Base-by-base conservation (phyloP, 1,140 invertebrate species). In the Pygmarrhopalites habei region DNA sequence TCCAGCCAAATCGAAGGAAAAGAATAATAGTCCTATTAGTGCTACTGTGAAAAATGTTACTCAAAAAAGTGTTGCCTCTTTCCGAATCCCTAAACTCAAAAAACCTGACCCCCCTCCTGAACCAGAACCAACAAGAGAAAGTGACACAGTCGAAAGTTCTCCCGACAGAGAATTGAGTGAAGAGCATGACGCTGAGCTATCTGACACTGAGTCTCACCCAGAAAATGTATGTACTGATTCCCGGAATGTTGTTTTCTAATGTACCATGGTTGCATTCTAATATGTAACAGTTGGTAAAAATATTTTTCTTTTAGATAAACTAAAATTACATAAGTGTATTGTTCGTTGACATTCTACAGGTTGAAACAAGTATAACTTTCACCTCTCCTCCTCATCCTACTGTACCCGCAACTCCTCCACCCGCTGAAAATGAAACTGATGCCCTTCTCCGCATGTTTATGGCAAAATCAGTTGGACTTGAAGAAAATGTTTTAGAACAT, bases 11-110 rank as follows among this genome's bases (percentile, higher is more conserved):
- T 43, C 51, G 23, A 56, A 49, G 14, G 26, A 15, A 21, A n/a
- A 49, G 41, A 25, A n/a, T 25, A 26, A 25, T 53, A 19, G n/a
- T 44, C 23, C 2, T 15, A 15, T 15, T 35, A 15, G 32, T 35
- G 32, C 32, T 35, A 35, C 5, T 35, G 15, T 30, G 19, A 41
- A 21, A 10, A n/a, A n/a, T n/a, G 21, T 32, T 12, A 10, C 7
- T 51, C 10, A 28, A 19, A 60, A 60, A 47, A 30, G 2, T 21
- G 17, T 28, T 59, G 2, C 58, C 12, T 30, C 29, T 4, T 66
- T 62, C 29, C 55, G 51, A 46, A 67, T 67, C n/a, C 65, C 65
- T 23, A 67, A 67, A 61, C 60, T 63, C 28, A 62, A 64, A 46
- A 63, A 58, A 29, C 60, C 56, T 39, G 49, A 39, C 1, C 61